These are phyloP conservation scores for Triops cancriformis DNA, from an alignment of 1,140 invertebrate genomes.

Conservation along the genomic window DNA sequence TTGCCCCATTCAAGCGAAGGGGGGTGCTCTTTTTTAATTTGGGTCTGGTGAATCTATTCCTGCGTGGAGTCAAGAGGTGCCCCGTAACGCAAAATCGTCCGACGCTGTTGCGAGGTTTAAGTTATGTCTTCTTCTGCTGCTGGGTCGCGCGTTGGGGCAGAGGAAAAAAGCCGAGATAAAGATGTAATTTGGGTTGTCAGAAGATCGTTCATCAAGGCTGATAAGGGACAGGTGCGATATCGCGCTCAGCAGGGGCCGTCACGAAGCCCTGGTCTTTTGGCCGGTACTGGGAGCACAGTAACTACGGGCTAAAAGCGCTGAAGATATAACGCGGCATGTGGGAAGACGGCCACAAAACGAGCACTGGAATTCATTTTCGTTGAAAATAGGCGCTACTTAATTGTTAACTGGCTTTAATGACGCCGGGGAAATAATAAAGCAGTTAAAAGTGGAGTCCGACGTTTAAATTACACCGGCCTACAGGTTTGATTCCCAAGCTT, in stretches of 20 bases:
- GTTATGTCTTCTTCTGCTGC: neutral
- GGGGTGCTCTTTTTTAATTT: no score
- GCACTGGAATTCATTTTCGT: no score
- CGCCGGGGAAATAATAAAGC: no score
- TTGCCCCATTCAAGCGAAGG: no score
- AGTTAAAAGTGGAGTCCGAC: no score
- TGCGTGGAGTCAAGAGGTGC: neutral
- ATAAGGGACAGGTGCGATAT: slow-evolving; percentile 5
- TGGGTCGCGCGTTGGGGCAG: neutral
- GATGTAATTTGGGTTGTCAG: slow-evolving; percentile 1
- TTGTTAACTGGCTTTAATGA: no score
- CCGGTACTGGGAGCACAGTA: neutral
- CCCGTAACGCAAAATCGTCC: neutral
- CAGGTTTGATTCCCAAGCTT: no score
- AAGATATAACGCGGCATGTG: no score
- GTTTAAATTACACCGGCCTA: no score
- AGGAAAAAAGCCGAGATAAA: neutral
- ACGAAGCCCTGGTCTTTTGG: neutral
- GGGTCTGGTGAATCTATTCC: neutral
- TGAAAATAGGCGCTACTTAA: no score
- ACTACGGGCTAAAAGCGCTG: no score
- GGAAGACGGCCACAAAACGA: no score
- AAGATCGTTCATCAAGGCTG: slow-evolving; percentile 13
- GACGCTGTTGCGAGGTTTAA: neutral
- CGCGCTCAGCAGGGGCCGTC: neutral